Evolutionary conservation across 2,888 invertebrate species (phyloP).

Genomic region (Orchesellides sinensis): DNA sequence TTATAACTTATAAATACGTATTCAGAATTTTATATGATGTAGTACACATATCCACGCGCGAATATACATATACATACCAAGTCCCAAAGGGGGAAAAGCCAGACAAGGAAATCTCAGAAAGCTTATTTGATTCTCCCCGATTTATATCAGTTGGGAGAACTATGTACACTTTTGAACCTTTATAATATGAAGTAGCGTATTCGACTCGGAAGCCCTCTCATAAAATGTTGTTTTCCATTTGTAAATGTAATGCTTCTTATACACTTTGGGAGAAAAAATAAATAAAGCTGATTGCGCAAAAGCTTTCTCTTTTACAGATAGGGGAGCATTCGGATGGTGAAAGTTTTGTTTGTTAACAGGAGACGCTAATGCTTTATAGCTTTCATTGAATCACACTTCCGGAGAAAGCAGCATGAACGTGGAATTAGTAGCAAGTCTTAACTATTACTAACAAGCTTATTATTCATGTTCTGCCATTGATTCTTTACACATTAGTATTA

Average conservation of each 20-base stretch:
- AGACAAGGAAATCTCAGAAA: conserved; percentile 55
- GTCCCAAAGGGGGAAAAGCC: conserved; percentile 33
- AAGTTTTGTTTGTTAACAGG: too few species aligned
- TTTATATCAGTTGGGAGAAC: conserved; percentile 6
- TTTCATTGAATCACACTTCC: conserved; percentile 20
- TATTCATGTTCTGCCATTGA: neutral
- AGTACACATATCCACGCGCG: conserved; percentile 5
- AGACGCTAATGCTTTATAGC: too few species aligned
- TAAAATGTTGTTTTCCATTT: too few species aligned
- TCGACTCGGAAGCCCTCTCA: too few species aligned
- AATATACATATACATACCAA: too few species aligned
- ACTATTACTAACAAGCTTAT: neutral
- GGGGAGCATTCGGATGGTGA: too few species aligned
- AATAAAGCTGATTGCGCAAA: too few species aligned
- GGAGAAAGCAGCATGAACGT: conserved; percentile 30
- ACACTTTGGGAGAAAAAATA: too few species aligned
- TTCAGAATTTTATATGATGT: neutral
- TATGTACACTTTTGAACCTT: too few species aligned
- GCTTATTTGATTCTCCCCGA: conserved; percentile 51
- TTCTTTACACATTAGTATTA: neutral
- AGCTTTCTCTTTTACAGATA: too few species aligned
- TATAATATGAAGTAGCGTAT: too few species aligned
- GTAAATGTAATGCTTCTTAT: too few species aligned
- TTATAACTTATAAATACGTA: neutral
- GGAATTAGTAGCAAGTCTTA: conserved; percentile 3